phyloP scores from a whole-genome alignment of 1,140 invertebrate genomes.

The Saccostrea echinata region DNA sequence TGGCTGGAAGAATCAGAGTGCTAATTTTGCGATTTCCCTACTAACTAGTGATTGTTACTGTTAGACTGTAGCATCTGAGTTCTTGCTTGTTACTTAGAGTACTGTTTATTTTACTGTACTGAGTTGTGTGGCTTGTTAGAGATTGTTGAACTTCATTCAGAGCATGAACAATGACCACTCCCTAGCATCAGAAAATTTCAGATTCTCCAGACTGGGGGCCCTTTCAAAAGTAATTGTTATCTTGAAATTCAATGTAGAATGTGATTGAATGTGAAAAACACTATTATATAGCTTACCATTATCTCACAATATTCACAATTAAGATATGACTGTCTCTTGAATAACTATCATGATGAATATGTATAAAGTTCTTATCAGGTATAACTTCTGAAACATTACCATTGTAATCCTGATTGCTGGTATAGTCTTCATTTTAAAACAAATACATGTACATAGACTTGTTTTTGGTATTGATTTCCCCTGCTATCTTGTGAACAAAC shows the following conservation, averaged over 20 bases:
- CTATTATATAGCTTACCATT: not conserved
- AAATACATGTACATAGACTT: too few species aligned
- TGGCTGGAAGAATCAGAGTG: not conserved
- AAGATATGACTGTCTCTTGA: not conserved
- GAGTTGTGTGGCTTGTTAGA: not conserved
- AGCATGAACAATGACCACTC: not conserved
- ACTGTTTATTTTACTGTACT: not conserved
- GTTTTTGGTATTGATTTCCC: not conserved
- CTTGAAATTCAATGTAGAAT: not conserved
- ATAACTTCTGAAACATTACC: not conserved
- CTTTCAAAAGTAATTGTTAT: not conserved
- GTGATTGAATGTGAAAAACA: not conserved
- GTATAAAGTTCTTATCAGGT: too few species aligned
- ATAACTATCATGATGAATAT: not conserved
- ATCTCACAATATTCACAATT: not conserved
- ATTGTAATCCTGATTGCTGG: not conserved
- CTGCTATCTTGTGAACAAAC: not conserved
- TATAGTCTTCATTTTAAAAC: not conserved
- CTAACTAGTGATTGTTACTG: not conserved
- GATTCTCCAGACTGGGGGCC: not conserved
- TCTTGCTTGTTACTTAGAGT: not conserved
- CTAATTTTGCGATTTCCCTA: not conserved
- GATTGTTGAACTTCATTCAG: not conserved
- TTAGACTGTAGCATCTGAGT: not conserved
- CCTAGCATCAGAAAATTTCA: not conserved